Base-by-base conservation (phyloP, 2,888 invertebrate genomes). In the Cerceris ruficornis region DNA sequence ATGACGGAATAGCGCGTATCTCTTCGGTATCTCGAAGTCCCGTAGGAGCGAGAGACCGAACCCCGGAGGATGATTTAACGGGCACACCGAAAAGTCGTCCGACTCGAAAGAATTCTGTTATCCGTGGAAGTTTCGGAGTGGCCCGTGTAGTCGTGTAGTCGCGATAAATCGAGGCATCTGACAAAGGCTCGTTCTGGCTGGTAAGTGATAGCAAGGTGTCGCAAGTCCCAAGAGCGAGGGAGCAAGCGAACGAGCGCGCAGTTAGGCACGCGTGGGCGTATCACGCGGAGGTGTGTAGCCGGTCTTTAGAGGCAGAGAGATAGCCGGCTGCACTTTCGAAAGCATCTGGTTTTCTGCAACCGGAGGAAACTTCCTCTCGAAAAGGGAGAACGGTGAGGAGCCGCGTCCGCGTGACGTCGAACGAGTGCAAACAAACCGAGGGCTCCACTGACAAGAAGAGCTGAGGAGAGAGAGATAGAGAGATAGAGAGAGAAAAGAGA, bases 301-400 rank as follows among this genome's bases (percentile, higher is more conserved):
- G 68, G 69, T 74, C 74, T 77, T 81, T 73, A 68, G 77, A 69
- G 68, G 55, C 78, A 60, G 79, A 78, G 72, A 72, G 71, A 78
- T 64, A 73, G 69, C 74, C 71, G 62, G 65, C 71, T 60, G 68
- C 70, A 81, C 82, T 82, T 82, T 78, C 82, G 75, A 82, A 82
- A 82, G 73, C 78, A 73, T 82, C 78, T 78, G 78, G 75, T 75
- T 82, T 77, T 75, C 75, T 78, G 69, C 75, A 72, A 77, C 74
- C 68, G 77, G 65, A 71, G 69, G 71, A 78, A 75, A 70, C 75
- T 73, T 75, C 82, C 67, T 69, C 70, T 52, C 60, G 65, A 42
- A 55, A 39, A 41, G 50, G 49, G 7, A 6, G 57, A 28, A 65
- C 28, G 42, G 46, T 8, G 67, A 68, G 72, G 42, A 66, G 28